Percentiles rank a stretch among this genome's conserved stretches.
Conservation (phyloP, 2,113 vertebrate species). For the Narcine bancroftii region DNA sequence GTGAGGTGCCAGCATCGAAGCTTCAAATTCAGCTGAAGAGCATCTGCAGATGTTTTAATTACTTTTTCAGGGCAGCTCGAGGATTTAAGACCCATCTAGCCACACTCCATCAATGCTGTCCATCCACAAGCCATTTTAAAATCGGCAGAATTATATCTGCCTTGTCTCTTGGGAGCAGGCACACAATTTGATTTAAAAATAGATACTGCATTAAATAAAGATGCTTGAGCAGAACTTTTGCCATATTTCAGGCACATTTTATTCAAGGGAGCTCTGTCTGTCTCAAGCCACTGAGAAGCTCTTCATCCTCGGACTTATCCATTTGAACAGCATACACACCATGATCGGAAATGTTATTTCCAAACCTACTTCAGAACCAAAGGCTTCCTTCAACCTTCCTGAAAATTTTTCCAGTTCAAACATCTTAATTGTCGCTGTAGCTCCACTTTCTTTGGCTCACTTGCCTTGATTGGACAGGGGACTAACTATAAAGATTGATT, state of each 20-base stretch:
- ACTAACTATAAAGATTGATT: too few relatives aligned
- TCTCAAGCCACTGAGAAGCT: not conserved
- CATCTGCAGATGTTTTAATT: not conserved
- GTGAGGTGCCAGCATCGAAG: not conserved
- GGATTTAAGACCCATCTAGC: not conserved
- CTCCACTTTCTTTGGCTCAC: too few relatives aligned
- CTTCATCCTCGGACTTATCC: not conserved
- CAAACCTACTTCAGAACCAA: not conserved
- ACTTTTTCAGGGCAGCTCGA: not conserved
- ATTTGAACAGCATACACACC: not conserved
- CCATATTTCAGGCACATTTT: not conserved
- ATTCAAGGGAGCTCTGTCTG: not conserved
- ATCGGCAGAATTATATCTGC: not conserved
- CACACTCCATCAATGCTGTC: not conserved
- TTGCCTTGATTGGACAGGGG: too few relatives aligned
- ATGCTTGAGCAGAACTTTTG: not conserved
- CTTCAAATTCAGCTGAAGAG: not conserved
- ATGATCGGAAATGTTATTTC: not conserved
- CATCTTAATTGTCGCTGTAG: too few relatives aligned
- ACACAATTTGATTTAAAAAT: not conserved
- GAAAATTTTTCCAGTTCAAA: not conserved
- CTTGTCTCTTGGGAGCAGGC: not conserved
- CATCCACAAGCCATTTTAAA: not conserved
- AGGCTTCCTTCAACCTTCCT: not conserved
- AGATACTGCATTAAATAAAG: slow-evolving; percentile 7